Evolutionary conservation across 2,113 vertebrate genomes (phyloP), one percentile per base, ranked within the genome.

Genomic region (Corynorhinus townsendii): DNA sequence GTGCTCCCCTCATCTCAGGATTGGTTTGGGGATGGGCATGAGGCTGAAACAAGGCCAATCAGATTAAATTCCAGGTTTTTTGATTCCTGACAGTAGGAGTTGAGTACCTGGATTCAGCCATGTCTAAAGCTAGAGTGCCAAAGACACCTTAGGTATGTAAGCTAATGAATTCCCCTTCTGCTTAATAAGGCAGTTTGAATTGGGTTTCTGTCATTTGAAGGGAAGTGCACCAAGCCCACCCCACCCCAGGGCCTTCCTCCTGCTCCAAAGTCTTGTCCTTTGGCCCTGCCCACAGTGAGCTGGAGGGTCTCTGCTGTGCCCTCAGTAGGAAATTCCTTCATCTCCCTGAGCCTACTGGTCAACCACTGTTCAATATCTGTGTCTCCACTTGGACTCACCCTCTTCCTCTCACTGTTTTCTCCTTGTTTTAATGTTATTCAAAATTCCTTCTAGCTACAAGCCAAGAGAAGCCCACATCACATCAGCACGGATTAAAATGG

Each of bases 271-370:
- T 11, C 40, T 35, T 8, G n/a, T 30, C 47, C 52, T 79, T 49
- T 0, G 2, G 69, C 45, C 28, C 20, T 11, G 15, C 38, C n/a
- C 16, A 0, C 5, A 12, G 47, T 0, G 9, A 35, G 54, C 69
- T 33, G 7, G 15, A 33, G 52, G 30, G 33, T 30, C 93, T 38
- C 69, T 38, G 62, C 7, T n/a, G 1, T 2, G 71, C 62, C 45
- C 49, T 71, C 30, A 9, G 54, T 35, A 47, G 47, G 40, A 33
- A 24, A 14, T 0, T 10, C n/a, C 10, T 19, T 5, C 43, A 0
- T 64, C 38, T 38, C 52, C 80, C 14, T 0, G 24, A 35, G n/a
- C 38, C 85, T 45, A 40, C 59, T 28, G 77, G 3, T 7, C 68
- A 15, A 0, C n/a, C 9, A 3, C 22, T 64, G 28, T 73, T 26